Conservation (phyloP, 2,113 vertebrate species). For the Xiphophorus couchianus region DNA sequence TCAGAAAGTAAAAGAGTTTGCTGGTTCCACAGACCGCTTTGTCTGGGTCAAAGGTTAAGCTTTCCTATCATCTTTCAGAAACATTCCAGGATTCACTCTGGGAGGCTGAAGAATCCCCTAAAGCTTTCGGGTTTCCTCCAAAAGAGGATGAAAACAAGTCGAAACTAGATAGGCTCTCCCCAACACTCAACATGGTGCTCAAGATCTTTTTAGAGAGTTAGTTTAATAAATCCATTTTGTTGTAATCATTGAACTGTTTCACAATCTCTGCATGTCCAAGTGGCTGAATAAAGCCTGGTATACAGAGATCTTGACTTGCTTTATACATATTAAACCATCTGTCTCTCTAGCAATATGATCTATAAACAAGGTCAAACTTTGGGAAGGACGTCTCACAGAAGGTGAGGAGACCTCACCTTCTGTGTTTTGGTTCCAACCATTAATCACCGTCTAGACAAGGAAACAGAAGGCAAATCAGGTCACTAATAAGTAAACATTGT, state of each 20-base stretch:
- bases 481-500: conserved; percentile 45
- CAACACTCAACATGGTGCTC: conserved; percentile 37
- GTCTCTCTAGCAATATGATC: conserved; percentile 18
- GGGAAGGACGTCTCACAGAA: conserved; percentile 23
- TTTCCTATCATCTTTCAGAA: conserved; percentile 31
- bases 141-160: conserved; percentile 38
- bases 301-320: not conserved
- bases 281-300: not conserved
- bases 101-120: conserved; percentile 34
- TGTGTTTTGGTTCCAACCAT: conserved; percentile 35
- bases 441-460: conserved; percentile 62
- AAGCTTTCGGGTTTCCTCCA: conserved; percentile 59
- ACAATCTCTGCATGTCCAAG: not conserved
- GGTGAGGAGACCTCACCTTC: conserved; percentile 34
- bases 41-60: conserved; percentile 58
- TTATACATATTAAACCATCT: not conserved
- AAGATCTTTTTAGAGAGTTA: conserved; percentile 38
- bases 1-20: not conserved
- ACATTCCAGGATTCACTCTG: conserved; percentile 40
- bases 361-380: conserved; percentile 34
- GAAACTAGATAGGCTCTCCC: conserved; percentile 50
- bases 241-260: not conserved
- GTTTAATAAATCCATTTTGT: conserved; percentile 7
- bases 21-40: not conserved
- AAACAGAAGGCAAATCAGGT: conserved; percentile 37